Evolutionary conservation across 2,113 vertebrate species (phyloP).

Genomic region (Diadophis punctatus): DNA sequence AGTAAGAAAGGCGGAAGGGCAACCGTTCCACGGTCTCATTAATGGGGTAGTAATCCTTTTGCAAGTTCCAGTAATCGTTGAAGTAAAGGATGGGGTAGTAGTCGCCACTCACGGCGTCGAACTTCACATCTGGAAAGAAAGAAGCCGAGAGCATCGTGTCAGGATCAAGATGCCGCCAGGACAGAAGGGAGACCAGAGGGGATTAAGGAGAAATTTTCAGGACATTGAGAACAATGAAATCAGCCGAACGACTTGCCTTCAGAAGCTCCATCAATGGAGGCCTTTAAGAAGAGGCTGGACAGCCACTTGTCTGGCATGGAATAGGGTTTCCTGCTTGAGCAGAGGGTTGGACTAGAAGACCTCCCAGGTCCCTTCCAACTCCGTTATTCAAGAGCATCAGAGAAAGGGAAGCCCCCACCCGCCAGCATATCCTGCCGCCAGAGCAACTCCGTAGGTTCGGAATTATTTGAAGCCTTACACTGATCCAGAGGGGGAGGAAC

Average conservation of each 20-base stretch:
- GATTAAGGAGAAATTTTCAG: too few relatives aligned
- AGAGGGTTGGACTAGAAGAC: too few relatives aligned
- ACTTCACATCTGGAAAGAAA: constrained; percentile 82
- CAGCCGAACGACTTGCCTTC: too few relatives aligned
- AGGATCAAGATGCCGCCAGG: not conserved
- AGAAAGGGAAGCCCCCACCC: not conserved
- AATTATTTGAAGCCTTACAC: constrained; percentile 68
- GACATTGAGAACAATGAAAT: too few relatives aligned
- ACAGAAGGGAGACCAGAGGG: not conserved
- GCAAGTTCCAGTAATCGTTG: constrained; percentile 98
- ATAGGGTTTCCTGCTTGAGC: too few relatives aligned
- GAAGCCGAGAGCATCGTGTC: not conserved
- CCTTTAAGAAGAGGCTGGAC: too few relatives aligned
- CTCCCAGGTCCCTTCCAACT: too few relatives aligned
- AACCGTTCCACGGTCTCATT: constrained; percentile 79
- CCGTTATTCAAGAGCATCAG: not conserved
- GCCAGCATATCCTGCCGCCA: not conserved
- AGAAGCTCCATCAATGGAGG: too few relatives aligned
- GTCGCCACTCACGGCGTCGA: constrained; percentile 89
- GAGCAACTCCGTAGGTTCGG: accelerated
- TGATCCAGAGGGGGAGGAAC: constrained; percentile 92
- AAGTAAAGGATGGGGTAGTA: constrained; percentile 96
- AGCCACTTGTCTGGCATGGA: too few relatives aligned
- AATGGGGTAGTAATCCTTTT: constrained; percentile 92
- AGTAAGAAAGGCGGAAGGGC: constrained; percentile 84